A percentile compares a stretch with the other conserved stretches of the same genome.
phyloP scores from a whole-genome alignment of 2,797 vertebrate genomes.

The Poecilia wingei region DNA sequence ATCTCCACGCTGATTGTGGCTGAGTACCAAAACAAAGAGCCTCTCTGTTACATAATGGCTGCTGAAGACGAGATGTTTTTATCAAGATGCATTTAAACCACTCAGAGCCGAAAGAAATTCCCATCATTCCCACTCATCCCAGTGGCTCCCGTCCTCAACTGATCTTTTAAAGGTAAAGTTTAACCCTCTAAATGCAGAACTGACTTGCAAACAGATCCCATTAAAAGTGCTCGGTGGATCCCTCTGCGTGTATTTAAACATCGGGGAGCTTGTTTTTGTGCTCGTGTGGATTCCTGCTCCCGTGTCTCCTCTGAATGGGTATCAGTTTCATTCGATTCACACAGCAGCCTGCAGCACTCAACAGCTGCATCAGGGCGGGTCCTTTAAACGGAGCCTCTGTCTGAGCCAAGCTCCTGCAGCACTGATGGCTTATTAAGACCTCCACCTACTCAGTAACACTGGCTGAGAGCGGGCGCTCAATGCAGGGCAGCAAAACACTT shows the following conservation, averaged over 20 bases:
- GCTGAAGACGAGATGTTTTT: slow-evolving; percentile 35
- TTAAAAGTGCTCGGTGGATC: not conserved
- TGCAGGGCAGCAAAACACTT: not conserved
- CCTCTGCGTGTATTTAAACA: not conserved
- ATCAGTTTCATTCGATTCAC: slow-evolving; percentile 22
- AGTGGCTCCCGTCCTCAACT: slow-evolving; percentile 4
- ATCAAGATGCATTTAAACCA: slow-evolving; percentile 33
- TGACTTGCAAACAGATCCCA: not conserved
- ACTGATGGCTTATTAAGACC: slow-evolving; percentile 28
- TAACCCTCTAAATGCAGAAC: not conserved
- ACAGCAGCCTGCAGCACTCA: slow-evolving; percentile 42
- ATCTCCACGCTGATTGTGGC: not conserved
- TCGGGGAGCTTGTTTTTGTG: not conserved
- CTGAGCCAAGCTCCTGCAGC: slow-evolving; percentile 46
- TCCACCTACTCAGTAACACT: slow-evolving; percentile 32
- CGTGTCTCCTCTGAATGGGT: slow-evolving; percentile 21
- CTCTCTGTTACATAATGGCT: slow-evolving; percentile 28
- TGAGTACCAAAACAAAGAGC: slow-evolving; percentile 16
- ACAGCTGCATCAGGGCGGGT: slow-evolving; percentile 77
- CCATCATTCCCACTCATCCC: slow-evolving; percentile 10
- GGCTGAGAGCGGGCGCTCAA: not conserved
- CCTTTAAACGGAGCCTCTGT: slow-evolving; percentile 26
- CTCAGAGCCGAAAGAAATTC: slow-evolving; percentile 2
- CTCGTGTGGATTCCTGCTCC: not conserved
- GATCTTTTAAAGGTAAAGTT: slow-evolving; percentile 8